These are phyloP conservation scores for Octopus bimaculoides DNA, from an alignment of 1,140 invertebrate species.

Conservation along the genomic window DNA sequence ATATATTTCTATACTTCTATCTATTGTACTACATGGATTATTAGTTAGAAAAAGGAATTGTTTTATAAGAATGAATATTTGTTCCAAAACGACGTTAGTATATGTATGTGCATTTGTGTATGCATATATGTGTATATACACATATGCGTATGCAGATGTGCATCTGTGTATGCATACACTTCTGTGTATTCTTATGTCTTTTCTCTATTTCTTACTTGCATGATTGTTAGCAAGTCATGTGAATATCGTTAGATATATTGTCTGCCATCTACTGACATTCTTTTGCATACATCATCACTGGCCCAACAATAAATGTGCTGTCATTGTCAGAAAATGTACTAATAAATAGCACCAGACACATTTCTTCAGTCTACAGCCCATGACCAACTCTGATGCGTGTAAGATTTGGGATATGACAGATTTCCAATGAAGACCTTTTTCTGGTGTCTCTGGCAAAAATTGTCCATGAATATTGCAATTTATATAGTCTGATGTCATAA, in stretches of 20 bases:
- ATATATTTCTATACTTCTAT: no score
- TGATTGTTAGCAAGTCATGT: not conserved
- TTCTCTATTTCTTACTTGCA: not conserved
- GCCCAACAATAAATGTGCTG: not conserved
- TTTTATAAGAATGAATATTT: no score
- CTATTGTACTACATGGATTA: no score
- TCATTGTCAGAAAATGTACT: conserved; percentile 9
- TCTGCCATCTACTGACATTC: not conserved
- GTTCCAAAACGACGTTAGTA: no score
- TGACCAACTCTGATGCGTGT: not conserved
- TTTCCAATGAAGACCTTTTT: conserved; percentile 8
- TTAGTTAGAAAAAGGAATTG: no score
- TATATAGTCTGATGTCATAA: no score
- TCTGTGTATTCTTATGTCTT: not conserved
- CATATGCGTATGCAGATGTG: not conserved
- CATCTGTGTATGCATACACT: not conserved
- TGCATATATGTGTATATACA: not conserved
- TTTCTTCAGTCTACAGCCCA: not conserved
- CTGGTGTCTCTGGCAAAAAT: not conserved
- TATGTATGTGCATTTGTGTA: not conserved
- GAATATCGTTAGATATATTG: not conserved
- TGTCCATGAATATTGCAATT: no score
- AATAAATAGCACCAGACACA: not conserved
- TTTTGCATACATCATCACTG: conserved; percentile 8
- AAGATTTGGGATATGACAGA: conserved; percentile 4